phyloP scores from a whole-genome alignment of 1,140 invertebrate species.

The Drosophila aff. region DNA sequence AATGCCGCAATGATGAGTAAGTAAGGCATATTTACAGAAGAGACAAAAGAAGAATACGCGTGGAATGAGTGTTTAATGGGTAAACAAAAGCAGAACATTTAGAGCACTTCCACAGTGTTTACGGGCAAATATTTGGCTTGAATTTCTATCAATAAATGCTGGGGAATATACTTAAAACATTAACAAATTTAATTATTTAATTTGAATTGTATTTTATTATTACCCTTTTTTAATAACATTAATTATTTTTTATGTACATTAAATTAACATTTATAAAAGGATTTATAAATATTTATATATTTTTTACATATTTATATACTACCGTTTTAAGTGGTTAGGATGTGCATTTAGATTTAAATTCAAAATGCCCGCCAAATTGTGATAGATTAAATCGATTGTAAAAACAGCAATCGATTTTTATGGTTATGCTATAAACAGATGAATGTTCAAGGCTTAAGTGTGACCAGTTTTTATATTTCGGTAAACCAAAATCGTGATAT shows the following conservation, averaged over 20 bases:
- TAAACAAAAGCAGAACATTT: constrained; percentile 29
- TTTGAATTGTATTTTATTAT: too few relatives aligned
- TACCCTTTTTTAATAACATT: too few relatives aligned
- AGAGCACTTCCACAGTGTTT: constrained; percentile 11
- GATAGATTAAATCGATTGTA: neutral
- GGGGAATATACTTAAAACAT: neutral
- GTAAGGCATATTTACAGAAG: constrained; percentile 48
- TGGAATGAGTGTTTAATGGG: constrained; percentile 19
- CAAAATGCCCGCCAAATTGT: neutral
- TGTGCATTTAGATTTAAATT: neutral
- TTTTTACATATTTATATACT: too few relatives aligned
- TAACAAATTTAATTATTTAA: neutral
- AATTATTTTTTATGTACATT: neutral
- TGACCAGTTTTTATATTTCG: too few relatives aligned
- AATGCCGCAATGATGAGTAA: constrained; percentile 49
- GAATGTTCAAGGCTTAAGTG: too few relatives aligned
- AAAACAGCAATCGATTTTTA: neutral
- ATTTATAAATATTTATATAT: neutral
- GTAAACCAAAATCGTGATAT: too few relatives aligned
- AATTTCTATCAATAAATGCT: constrained; percentile 14
- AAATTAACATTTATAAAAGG: neutral
- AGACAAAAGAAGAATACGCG: constrained; percentile 22
- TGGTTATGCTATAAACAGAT: neutral
- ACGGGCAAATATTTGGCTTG: constrained; percentile 11
- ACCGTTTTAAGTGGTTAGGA: fast-evolving